phyloP scores from a whole-genome alignment of 2,797 vertebrate species.

The Mionectes olivaceus region DNA sequence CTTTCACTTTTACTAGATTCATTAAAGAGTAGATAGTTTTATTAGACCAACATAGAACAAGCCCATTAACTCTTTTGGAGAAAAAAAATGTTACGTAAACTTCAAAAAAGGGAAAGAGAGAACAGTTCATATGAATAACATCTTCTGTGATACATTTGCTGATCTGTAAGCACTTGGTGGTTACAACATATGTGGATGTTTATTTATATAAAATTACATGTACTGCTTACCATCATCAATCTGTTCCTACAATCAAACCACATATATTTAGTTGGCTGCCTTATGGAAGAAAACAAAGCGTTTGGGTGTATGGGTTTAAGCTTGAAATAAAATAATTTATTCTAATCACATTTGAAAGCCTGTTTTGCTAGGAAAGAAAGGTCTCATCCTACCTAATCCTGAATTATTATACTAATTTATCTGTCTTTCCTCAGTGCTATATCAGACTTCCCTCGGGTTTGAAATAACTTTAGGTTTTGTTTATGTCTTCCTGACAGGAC shows the following conservation, averaged over 20 bases:
- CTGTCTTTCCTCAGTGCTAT: slow-evolving; percentile 59
- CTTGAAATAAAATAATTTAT: slow-evolving; percentile 65
- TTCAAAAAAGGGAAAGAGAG: neutral
- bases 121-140: neutral
- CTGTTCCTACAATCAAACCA: slow-evolving; percentile 27
- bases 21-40: neutral
- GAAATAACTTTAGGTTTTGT: slow-evolving; percentile 60
- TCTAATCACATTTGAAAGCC: slow-evolving; percentile 63
- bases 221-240: slow-evolving; percentile 44
- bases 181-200: neutral
- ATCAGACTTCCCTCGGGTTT: slow-evolving; percentile 50
- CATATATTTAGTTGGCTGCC: slow-evolving; percentile 31
- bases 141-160: neutral
- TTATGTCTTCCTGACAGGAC: slow-evolving; percentile 66
- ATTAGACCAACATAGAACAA: neutral
- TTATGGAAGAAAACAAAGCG: slow-evolving; percentile 23
- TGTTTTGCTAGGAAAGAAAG: slow-evolving; percentile 60
- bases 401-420: slow-evolving; percentile 65
- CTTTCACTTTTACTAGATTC: neutral
- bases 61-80: neutral
- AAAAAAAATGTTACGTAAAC: neutral
- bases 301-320: neutral
- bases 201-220: slow-evolving; percentile 46
- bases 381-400: slow-evolving; percentile 65
- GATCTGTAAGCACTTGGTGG: neutral